A percentile compares a stretch with the other conserved stretches of the same genome.
phyloP scores from a whole-genome alignment of 2,797 vertebrate species.

The Borostomias antarcticus region DNA sequence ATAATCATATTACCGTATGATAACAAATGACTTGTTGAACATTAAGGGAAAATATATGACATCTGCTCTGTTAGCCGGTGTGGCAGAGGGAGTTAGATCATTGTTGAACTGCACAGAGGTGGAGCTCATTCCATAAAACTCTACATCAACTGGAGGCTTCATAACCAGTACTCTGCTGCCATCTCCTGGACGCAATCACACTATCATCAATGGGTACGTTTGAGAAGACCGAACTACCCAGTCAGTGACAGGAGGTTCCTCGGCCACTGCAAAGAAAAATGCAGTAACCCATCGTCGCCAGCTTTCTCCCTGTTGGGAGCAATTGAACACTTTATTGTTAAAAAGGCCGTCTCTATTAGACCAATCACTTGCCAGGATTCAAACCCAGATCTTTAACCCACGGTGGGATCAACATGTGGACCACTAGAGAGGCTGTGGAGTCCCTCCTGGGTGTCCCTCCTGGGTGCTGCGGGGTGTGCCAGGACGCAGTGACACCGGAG shows the following conservation, averaged over 20 bases:
- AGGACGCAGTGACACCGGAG: slow-evolving; percentile 57
- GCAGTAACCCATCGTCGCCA: no score
- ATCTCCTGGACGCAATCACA: neutral
- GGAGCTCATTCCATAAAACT: neutral
- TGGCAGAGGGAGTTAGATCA: neutral
- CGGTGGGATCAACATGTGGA: no score
- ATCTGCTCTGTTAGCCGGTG: neutral
- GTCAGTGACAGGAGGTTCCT: no score
- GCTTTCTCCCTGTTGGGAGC: neutral
- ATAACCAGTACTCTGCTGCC: neutral
- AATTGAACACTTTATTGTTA: neutral
- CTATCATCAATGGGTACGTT: neutral
- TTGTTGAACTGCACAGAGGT: neutral
- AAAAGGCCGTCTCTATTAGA: neutral
- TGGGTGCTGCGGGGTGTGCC: slow-evolving; percentile 41
- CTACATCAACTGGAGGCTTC: neutral
- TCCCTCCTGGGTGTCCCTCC: slow-evolving; percentile 19
- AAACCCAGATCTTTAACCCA: no score
- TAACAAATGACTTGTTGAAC: neutral
- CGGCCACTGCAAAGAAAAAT: no score
- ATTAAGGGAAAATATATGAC: neutral
- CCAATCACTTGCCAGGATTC: no score
- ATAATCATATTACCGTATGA: neutral
- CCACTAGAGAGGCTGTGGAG: no score
- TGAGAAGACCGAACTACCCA: neutral